Percentiles rank a stretch among this genome's conserved stretches.
Evolutionary conservation across 2,888 invertebrate genomes (phyloP).

Genomic region (Eurois occulta): DNA sequence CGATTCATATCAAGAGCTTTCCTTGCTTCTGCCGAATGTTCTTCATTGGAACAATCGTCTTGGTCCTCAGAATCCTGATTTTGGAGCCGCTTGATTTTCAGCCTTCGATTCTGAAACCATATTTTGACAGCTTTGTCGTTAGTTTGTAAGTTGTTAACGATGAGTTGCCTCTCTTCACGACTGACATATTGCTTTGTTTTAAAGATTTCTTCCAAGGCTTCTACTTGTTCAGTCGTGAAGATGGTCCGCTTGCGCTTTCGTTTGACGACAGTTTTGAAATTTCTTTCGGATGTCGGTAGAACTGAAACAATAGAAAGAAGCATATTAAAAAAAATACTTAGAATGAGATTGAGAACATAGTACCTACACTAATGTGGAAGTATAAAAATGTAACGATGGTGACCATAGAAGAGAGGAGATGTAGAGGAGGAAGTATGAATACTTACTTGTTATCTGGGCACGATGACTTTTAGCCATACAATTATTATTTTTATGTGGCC

Average conservation of each 20-base stretch:
- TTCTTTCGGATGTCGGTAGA: constrained; percentile 59
- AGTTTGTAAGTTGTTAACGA: constrained; percentile 91
- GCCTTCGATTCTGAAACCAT: constrained; percentile 94
- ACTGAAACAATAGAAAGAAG: constrained; percentile 55
- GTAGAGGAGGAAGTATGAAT: neutral
- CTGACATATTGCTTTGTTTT: constrained; percentile 92
- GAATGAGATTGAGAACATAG: neutral
- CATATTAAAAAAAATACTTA: neutral
- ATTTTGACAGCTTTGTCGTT: constrained; percentile 94
- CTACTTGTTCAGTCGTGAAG: constrained; percentile 93
- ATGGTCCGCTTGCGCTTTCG: constrained; percentile 93
- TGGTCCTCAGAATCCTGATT: constrained; percentile 40
- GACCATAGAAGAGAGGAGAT: neutral
- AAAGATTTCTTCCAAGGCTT: constrained; percentile 93
- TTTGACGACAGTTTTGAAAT: constrained; percentile 70
- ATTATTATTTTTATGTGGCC: constrained; percentile 15
- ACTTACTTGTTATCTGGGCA: constrained; percentile 70
- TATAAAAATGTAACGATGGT: neutral
- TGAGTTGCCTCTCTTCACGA: constrained; percentile 92
- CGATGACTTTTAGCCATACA: constrained; percentile 52
- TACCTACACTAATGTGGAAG: neutral
- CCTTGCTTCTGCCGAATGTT: constrained; percentile 22
- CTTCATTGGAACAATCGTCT: constrained; percentile 29
- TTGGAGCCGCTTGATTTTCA: constrained; percentile 91
- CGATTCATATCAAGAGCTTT: constrained; percentile 55